These are phyloP conservation scores for Oncorhynchus nerka DNA, from an alignment of 2,113 vertebrate species.

Conservation along the genomic window DNA sequence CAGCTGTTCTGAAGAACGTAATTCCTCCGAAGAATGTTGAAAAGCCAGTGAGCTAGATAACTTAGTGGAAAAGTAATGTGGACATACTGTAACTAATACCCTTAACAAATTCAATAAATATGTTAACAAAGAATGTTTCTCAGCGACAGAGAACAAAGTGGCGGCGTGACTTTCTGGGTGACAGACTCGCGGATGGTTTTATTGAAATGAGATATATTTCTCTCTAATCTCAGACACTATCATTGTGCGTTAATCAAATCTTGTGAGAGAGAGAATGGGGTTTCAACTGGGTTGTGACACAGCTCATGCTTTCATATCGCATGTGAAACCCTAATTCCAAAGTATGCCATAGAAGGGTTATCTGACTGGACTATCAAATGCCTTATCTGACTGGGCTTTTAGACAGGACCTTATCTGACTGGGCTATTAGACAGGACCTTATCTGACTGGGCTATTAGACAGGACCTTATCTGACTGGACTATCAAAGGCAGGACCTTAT, in stretches of 20 bases:
- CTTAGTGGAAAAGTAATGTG: neutral
- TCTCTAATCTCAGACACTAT: conserved; percentile 28
- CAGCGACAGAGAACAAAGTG: neutral
- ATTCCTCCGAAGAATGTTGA: neutral
- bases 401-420: too few species aligned
- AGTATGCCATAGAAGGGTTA: conserved; percentile 28
- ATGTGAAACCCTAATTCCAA: conserved; percentile 29
- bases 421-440: too few species aligned
- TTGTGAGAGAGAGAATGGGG: conserved; percentile 12
- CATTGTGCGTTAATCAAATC: conserved; percentile 23
- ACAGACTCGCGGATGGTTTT: conserved; percentile 20
- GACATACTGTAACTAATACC: neutral
- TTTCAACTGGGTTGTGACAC: conserved; percentile 32
- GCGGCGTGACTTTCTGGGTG: conserved; percentile 2
- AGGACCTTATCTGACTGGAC: too few species aligned
- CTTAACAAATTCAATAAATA: conserved; percentile 7
- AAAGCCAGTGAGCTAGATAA: neutral
- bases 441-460: too few species aligned
- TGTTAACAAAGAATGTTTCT: neutral
- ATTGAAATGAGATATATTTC: conserved; percentile 33
- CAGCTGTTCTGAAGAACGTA: neutral
- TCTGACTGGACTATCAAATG: conserved; percentile 3
- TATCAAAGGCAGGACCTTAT: too few species aligned
- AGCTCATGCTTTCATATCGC: conserved; percentile 39
- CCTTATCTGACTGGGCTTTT: too few species aligned